Evolutionary conservation across 2,888 invertebrate genomes (phyloP).

Genomic region (Dasypolia templi): DNA sequence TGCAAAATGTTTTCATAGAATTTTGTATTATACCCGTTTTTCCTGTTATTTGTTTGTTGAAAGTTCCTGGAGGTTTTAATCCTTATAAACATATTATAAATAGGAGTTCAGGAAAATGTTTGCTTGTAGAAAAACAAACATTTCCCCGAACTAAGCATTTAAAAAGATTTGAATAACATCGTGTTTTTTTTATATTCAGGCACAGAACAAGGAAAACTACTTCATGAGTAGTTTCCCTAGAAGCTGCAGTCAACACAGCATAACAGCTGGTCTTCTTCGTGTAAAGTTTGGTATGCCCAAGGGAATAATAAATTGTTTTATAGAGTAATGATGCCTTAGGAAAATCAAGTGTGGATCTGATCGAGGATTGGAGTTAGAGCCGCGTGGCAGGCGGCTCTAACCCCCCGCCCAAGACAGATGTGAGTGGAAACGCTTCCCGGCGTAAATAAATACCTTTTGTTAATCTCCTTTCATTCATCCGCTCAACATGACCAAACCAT

Average conservation of each 20-base stretch:
- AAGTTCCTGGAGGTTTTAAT: not conserved
- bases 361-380: no score
- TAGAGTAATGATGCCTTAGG: not conserved
- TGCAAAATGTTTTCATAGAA: conserved; percentile 9
- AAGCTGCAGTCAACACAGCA: not conserved
- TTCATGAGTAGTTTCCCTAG: not conserved
- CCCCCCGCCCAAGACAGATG: no score
- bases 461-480: no score
- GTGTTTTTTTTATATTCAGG: not conserved
- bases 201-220: not conserved
- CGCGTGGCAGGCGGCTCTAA: no score
- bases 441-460: no score
- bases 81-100: not conserved
- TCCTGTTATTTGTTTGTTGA: not conserved
- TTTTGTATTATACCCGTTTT: not conserved
- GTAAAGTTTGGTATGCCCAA: conserved; percentile 5
- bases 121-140: not conserved
- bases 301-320: conserved; percentile 15
- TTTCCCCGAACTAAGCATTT: not conserved
- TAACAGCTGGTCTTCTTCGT: no score
- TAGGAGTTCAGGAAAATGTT: not conserved
- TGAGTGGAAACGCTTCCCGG: no score
- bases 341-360: not conserved
- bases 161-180: not conserved
- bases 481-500: no score